phyloP scores from a whole-genome alignment of 2,113 vertebrate species.

The Mirza zaza region DNA sequence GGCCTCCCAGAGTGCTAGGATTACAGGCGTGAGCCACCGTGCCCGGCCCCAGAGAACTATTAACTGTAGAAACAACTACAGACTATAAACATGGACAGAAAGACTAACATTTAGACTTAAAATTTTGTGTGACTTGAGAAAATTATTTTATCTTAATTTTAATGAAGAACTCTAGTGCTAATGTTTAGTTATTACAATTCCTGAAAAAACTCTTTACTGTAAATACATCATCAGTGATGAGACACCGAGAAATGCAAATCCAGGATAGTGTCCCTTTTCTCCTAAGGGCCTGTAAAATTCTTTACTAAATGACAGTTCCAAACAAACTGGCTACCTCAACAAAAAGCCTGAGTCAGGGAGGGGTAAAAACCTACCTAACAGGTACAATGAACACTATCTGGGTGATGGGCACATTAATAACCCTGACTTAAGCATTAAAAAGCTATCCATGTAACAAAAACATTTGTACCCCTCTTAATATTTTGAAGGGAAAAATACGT shows the following conservation, averaged over 20 bases:
- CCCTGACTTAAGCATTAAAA: no score
- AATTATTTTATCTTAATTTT: slow-evolving; percentile 35
- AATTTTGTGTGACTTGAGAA: not conserved
- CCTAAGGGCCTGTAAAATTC: not conserved
- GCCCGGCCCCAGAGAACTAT: not conserved
- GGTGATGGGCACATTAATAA: no score
- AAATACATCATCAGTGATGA: slow-evolving; percentile 3
- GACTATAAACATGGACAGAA: slow-evolving; percentile 3
- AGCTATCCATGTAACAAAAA: no score
- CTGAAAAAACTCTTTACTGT: slow-evolving; percentile 17
- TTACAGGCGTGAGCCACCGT: no score
- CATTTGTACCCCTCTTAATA: not conserved
- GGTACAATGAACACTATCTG: no score
- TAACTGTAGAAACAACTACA: not conserved
- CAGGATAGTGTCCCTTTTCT: slow-evolving; percentile 32
- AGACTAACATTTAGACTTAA: not conserved
- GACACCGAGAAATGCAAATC: not conserved
- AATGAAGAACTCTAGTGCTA: not conserved
- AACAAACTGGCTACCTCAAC: not conserved
- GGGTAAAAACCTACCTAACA: no score
- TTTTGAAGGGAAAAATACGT: no score
- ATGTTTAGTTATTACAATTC: slow-evolving; percentile 18
- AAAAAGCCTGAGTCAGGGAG: not conserved
- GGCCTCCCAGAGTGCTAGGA: no score
- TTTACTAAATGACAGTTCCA: slow-evolving; percentile 26